These are phyloP conservation scores for Pogonomyrmex barbatus DNA, from an alignment of 1,140 invertebrate genomes.

Conservation along the genomic window DNA sequence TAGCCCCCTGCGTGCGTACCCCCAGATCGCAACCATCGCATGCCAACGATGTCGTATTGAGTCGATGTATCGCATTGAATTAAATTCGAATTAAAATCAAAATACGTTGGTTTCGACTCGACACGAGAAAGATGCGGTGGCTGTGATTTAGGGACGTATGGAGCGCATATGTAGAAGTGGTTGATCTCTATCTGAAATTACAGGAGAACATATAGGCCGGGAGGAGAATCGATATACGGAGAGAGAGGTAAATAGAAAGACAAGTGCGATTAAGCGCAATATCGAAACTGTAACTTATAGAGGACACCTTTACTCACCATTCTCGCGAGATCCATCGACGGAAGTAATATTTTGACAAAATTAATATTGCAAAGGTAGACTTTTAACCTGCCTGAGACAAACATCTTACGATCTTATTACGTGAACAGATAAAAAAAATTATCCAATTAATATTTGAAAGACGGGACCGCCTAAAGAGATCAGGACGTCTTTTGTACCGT, in stretches of 20 bases:
- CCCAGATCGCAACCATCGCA: conserved; percentile 34
- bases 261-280: conserved; percentile 61
- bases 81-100: conserved; percentile 38
- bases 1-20: neutral
- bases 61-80: conserved; percentile 13
- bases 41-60: neutral
- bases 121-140: neutral
- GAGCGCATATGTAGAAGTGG: neutral
- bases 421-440: neutral
- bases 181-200: conserved; percentile 18
- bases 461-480: neutral
- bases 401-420: neutral
- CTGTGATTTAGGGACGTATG: conserved; percentile 25
- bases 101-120: neutral
- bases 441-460: neutral
- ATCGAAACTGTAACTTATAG: conserved; percentile 62
- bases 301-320: conserved; percentile 55
- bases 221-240: conserved; percentile 11
- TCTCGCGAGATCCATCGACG: conserved; percentile 40
- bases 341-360: conserved; percentile 14
- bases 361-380: neutral
- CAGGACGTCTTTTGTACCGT: neutral
- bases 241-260: conserved; percentile 26
- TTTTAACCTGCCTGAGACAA: neutral
- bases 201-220: neutral